A percentile compares a stretch with the other conserved stretches of the same genome.
Conservation (phyloP, 2,888 invertebrate species). For the Masnerella sp. region DNA sequence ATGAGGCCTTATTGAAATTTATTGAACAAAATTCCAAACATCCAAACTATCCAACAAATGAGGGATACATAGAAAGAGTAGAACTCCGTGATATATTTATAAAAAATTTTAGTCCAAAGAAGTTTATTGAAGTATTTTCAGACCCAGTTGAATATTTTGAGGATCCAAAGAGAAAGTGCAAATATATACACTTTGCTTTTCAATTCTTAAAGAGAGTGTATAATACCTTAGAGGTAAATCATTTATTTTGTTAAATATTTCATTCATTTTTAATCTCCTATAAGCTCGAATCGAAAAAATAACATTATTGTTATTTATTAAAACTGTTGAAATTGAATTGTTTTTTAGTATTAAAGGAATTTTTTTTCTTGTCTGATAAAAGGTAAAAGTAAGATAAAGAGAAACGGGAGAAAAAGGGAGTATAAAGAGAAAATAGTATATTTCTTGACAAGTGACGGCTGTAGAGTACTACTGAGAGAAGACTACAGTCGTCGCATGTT, state of each 20-base stretch:
- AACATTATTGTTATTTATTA: not conserved
- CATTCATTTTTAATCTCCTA: not conserved
- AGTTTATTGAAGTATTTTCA: constrained; percentile 7
- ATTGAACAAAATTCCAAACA: constrained; percentile 16
- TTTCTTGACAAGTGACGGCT: no score
- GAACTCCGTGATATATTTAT: constrained; percentile 20
- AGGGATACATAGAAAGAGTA: constrained; percentile 8
- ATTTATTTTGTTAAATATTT: not conserved
- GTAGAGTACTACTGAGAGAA: no score
- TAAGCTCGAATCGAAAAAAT: no score
- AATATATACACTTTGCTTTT: constrained; percentile 1
- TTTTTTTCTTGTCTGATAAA: no score
- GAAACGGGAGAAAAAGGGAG: no score
- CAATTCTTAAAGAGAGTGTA: constrained; percentile 11
- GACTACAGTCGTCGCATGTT: no score
- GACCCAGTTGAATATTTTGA: constrained; percentile 26
- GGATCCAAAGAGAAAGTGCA: constrained; percentile 7
- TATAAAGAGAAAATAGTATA: no score
- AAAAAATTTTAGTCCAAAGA: not conserved
- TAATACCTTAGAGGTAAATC: constrained; percentile 2
- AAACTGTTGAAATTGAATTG: no score
- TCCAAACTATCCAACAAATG: constrained; percentile 19
- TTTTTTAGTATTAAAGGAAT: no score
- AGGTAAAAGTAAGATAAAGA: no score
- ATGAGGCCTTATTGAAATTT: constrained; percentile 17